A percentile compares a stretch with the other conserved stretches of the same genome.
Conservation (phyloP, 2,113 vertebrate genomes). For the Lathamus discolor region DNA sequence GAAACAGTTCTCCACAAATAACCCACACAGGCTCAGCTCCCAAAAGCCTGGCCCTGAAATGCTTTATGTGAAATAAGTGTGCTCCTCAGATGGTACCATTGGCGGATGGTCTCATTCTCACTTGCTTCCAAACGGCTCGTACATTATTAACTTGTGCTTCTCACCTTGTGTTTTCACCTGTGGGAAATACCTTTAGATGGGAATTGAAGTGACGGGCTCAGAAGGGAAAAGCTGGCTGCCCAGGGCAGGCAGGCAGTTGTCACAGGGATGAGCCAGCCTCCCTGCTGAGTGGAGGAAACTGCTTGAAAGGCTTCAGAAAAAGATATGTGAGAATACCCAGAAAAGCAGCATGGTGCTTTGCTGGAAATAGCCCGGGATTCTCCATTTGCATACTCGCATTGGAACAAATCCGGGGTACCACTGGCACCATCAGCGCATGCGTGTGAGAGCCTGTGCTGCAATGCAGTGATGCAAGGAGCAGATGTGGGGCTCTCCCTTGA, state of each 20-base stretch:
- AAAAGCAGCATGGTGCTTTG: accelerated
- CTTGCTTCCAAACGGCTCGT: not conserved
- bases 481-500: not conserved
- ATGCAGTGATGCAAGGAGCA: accelerated
- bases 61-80: not conserved
- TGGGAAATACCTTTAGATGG: not conserved
- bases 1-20: not conserved
- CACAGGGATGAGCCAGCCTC: not conserved
- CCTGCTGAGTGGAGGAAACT: not conserved
- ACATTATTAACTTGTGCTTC: not conserved
- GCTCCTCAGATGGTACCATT: not conserved
- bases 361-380: not conserved
- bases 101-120: not conserved
- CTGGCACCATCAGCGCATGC: accelerated
- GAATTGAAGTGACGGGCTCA: not conserved
- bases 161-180: not conserved
- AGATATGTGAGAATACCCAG: not conserved
- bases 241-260: accelerated
- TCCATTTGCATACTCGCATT: accelerated
- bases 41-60: not conserved
- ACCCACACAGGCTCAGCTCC: not conserved
- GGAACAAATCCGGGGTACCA: not conserved
- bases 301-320: not conserved
- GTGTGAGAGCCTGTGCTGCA: not conserved
- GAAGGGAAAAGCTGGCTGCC: not conserved